Conservation (phyloP, 2,797 vertebrate genomes). For the Manis crassicaudata region DNA sequence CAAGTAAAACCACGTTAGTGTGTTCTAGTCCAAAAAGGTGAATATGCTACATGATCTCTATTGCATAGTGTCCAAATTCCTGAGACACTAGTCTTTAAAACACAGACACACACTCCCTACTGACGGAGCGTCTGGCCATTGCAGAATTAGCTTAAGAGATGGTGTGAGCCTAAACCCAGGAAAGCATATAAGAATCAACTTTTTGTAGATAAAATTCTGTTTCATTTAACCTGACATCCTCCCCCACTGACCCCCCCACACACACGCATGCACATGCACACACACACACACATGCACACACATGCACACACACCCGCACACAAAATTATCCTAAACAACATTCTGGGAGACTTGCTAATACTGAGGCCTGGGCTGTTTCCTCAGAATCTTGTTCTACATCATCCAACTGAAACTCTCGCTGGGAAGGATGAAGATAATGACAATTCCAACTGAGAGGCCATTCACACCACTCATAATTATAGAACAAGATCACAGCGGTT, state of each 20-base stretch:
- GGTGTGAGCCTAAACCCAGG: background rate
- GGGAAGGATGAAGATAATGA: constrained; percentile 77
- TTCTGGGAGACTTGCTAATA: constrained; percentile 42
- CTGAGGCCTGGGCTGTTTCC: constrained; percentile 61
- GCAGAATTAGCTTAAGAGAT: background rate
- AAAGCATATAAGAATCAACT: constrained; percentile 8
- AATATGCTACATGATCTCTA: background rate
- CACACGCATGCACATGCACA: background rate
- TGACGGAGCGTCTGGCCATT: background rate
- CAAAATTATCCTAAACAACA: constrained; percentile 25
- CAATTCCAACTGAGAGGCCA: constrained; percentile 76
- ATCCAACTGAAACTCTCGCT: constrained; percentile 70
- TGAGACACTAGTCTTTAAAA: constrained; percentile 13
- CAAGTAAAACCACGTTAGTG: background rate
- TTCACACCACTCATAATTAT: constrained; percentile 81
- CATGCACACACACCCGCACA: background rate
- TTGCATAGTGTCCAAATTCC: background rate
- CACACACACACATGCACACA: background rate
- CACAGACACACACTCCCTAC: background rate
- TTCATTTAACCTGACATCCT: constrained; percentile 1
- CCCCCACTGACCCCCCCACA: background rate
- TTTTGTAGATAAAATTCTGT: constrained; percentile 39
- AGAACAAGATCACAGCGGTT: constrained; percentile 54
- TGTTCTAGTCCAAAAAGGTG: background rate
- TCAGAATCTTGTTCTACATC: constrained; percentile 71